Base-by-base conservation (phyloP, 2,888 invertebrate species). In the Spilosoma lubricipeda region DNA sequence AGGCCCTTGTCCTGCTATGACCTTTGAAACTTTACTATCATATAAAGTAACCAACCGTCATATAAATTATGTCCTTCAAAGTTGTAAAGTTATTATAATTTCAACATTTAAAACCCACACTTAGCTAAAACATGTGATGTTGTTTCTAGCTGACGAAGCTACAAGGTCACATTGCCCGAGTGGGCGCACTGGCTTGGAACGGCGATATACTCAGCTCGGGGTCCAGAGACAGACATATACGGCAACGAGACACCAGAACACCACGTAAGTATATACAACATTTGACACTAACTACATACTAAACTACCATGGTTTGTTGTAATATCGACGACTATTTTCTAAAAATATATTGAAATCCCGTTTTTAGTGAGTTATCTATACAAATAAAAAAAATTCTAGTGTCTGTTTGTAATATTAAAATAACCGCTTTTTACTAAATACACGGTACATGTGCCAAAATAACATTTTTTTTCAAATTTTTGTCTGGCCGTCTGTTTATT, bases 141-240 rank as follows among this genome's bases (percentile, higher is more conserved):
- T 74, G 64, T 71, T 70, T 71, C 9, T 42, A 97, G 96, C 98
- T 99, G 71, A 98, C 98, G 86, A 98, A 98, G 90, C 94, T 99
- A 36, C 98, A 98, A 88, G 99, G 99, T 0, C 99, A 99, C 92
- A 98, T 98, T 73, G 99, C 99, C 0, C 96, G 98, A 20, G 98
- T 98, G 23, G 99, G 99, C 30, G 99, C 99, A 11, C 93, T 99
- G 78, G 99, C 99, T 4, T 99, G 99, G 99, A 99, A 99, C 93
- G 98, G 99, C n/a, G 99, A 99, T 90, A 97, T 99, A 74, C 95
- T 99, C 59, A 99, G 99, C 74, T 99, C 99, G 0, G 99, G 99
- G 4, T 99, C 99, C 80, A 95, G 99, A 78, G 99, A 99, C 92
- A 96, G 99, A 82, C 96, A 98, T 87, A 99, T 99, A 85, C 96